These are phyloP conservation scores for Drosophila teissieri DNA, from an alignment of 1,140 invertebrate genomes.

Conservation along the genomic window DNA sequence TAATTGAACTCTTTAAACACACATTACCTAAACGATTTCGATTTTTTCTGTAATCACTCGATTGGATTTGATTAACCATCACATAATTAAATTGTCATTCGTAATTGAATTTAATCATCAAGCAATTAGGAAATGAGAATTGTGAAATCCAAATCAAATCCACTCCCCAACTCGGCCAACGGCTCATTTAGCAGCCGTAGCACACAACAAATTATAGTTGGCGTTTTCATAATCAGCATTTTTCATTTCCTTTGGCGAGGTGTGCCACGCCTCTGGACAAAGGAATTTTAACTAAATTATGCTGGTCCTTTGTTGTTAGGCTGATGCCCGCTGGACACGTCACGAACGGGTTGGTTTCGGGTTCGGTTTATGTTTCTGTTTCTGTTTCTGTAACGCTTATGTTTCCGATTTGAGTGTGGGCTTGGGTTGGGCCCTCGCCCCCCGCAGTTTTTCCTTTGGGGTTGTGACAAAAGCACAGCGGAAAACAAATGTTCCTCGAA, in stretches of 20 bases:
- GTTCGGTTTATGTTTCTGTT: too few relatives aligned
- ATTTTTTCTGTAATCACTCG: slow-evolving; percentile 25
- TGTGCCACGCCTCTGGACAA: slow-evolving; percentile 47
- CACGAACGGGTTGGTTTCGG: slow-evolving; percentile 31
- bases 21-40: slow-evolving; percentile 15
- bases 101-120: slow-evolving; percentile 52
- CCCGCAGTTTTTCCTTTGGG: neutral
- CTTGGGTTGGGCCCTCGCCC: slow-evolving; percentile 23
- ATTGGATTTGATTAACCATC: slow-evolving; percentile 45
- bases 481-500: slow-evolving; percentile 34
- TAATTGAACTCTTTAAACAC: slow-evolving; percentile 27
- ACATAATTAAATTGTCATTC: slow-evolving; percentile 40
- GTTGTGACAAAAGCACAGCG: slow-evolving; percentile 28
- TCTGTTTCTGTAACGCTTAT: neutral
- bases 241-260: slow-evolving; percentile 43
- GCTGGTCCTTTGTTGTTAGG: slow-evolving; percentile 58
- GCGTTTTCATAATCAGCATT: slow-evolving; percentile 48
- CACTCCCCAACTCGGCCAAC: neutral
- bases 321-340: slow-evolving; percentile 63
- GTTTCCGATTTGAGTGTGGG: slow-evolving; percentile 4
- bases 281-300: slow-evolving; percentile 64
- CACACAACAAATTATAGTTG: slow-evolving; percentile 48
- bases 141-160: slow-evolving; percentile 34
- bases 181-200: slow-evolving; percentile 21
- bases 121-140: slow-evolving; percentile 54